Conservation (phyloP, 2,888 invertebrate species). For the Aspidiotus rigidus region DNA sequence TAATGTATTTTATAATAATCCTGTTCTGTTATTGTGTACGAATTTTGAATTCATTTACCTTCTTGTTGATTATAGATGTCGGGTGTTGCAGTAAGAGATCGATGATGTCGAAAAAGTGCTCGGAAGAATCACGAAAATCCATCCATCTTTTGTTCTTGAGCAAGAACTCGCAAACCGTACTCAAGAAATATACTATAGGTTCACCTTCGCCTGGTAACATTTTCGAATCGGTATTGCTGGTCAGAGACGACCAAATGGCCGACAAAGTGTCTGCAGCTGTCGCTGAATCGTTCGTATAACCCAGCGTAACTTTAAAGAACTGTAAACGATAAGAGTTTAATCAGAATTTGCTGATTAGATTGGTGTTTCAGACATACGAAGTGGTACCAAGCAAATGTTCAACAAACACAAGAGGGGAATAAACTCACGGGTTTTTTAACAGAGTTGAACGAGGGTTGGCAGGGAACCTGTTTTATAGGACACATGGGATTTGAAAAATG, state of each 20-base stretch:
- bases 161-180: slow-evolving; percentile 52
- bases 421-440: too few relatives aligned
- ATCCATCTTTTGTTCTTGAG: slow-evolving; percentile 43
- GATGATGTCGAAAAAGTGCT: slow-evolving; percentile 53
- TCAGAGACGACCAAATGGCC: slow-evolving; percentile 50
- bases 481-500: too few relatives aligned
- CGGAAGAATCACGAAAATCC: slow-evolving; percentile 50
- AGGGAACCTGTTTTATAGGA: too few relatives aligned
- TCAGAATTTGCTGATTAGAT: too few relatives aligned
- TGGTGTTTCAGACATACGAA: too few relatives aligned
- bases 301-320: slow-evolving; percentile 51
- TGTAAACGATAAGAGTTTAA: slow-evolving; percentile 39
- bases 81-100: slow-evolving; percentile 57
- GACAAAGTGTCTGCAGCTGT: slow-evolving; percentile 49
- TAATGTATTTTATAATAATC: too few relatives aligned
- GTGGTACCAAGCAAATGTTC: too few relatives aligned
- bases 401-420: too few relatives aligned
- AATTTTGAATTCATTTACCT: slow-evolving; percentile 52
- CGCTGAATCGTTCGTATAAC: slow-evolving; percentile 53
- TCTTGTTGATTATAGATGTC: slow-evolving; percentile 60
- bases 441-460: too few relatives aligned
- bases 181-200: slow-evolving; percentile 51
- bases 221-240: slow-evolving; percentile 42
- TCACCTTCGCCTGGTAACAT: slow-evolving; percentile 59
- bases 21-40: too few relatives aligned